phyloP scores from a whole-genome alignment of 2,113 vertebrate genomes.

The Platysteira castanea region DNA sequence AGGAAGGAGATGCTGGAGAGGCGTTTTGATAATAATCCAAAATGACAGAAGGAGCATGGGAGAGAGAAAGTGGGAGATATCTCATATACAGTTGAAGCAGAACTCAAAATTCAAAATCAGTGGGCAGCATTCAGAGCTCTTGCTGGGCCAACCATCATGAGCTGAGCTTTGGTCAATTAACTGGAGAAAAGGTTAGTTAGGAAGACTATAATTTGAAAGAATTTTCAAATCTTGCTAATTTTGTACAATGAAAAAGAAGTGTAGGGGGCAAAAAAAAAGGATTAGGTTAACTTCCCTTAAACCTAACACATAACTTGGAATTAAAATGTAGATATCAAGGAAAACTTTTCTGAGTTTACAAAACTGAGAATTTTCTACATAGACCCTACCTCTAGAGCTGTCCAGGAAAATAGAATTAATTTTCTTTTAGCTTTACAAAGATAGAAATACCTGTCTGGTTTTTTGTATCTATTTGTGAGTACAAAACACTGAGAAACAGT shows the following conservation, averaged over 20 bases:
- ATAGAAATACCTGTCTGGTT: neutral
- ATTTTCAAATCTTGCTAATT: neutral
- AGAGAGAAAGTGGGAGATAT: neutral
- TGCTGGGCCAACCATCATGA: neutral
- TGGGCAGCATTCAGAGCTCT: neutral
- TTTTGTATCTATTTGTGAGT: neutral
- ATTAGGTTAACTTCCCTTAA: neutral
- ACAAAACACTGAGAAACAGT: neutral
- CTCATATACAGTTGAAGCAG: neutral
- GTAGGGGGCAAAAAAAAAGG: fast-evolving
- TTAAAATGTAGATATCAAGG: neutral
- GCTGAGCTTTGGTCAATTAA: neutral
- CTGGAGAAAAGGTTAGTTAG: neutral
- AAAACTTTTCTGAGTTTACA: neutral
- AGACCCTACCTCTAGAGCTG: neutral
- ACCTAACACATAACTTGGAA: neutral
- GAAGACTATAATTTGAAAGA: neutral
- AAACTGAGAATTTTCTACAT: fast-evolving
- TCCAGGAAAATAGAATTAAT: neutral
- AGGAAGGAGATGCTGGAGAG: neutral
- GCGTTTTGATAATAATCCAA: neutral
- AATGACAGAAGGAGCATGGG: neutral
- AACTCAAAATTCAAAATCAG: neutral
- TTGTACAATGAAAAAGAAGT: neutral
- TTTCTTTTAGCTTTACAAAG: neutral